Evolutionary conservation across 2,888 invertebrate species (phyloP).

Genomic region (Pristionchus mayeri): DNA sequence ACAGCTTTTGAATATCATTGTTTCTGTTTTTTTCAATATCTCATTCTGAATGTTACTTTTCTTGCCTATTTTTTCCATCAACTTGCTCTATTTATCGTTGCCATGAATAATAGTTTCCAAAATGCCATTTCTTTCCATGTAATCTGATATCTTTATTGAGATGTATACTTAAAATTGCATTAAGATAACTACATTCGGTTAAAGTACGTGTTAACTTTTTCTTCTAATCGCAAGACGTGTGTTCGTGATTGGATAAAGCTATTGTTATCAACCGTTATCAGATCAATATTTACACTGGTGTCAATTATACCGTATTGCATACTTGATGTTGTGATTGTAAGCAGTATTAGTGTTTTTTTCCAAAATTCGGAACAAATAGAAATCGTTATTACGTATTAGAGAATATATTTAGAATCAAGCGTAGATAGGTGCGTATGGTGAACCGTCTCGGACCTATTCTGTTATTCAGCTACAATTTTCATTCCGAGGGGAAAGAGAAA

Average conservation of each 20-base stretch:
- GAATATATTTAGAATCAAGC: no score
- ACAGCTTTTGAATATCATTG: neutral
- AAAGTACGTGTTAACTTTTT: neutral
- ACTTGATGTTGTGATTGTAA: conserved; percentile 16
- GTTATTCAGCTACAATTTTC: no score
- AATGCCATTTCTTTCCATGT: neutral
- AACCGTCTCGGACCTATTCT: no score
- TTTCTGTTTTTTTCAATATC: conserved; percentile 7
- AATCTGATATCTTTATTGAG: neutral
- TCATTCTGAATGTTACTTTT: neutral
- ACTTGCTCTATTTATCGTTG: neutral
- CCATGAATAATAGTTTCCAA: neutral
- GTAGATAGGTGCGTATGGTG: no score
- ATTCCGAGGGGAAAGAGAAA: no score
- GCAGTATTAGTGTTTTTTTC: no score
- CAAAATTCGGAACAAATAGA: no score
- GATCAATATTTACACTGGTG: neutral
- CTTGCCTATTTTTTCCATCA: neutral
- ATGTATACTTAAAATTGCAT: neutral
- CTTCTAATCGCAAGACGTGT: neutral
- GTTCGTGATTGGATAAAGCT: neutral
- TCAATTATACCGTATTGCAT: neutral
- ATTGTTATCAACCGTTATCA: neutral
- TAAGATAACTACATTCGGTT: neutral
- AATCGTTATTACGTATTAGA: no score